Percentiles rank a stretch among this genome's conserved stretches.
Evolutionary conservation across 2,888 invertebrate species (phyloP).

Genomic region (Heliothis peltigera): DNA sequence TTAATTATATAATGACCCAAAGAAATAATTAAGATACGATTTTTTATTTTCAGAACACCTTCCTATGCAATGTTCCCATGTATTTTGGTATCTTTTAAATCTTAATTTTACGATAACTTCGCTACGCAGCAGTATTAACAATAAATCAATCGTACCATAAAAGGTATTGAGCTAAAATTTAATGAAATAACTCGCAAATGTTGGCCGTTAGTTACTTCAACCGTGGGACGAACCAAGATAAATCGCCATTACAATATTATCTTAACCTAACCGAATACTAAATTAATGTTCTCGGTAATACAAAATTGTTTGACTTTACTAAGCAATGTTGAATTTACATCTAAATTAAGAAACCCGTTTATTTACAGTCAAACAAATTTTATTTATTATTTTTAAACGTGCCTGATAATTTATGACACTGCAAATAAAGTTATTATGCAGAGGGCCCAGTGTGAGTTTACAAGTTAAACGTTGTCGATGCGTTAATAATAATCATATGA

Average conservation of each 20-base stretch:
- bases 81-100: too few species aligned
- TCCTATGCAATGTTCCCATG: too few species aligned
- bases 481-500: too few species aligned
- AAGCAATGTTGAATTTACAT: constrained; percentile 24
- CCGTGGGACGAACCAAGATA: constrained; percentile 39
- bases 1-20: too few species aligned
- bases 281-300: constrained; percentile 29
- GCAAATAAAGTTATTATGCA: too few species aligned
- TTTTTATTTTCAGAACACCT: too few species aligned
- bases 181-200: constrained; percentile 30
- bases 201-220: constrained; percentile 25
- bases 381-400: neutral
- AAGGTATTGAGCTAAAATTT: constrained; percentile 30
- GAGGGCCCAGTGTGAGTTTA: too few species aligned
- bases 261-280: constrained; percentile 21
- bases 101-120: neutral
- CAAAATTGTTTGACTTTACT: constrained; percentile 21
- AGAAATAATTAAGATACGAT: too few species aligned
- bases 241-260: constrained; percentile 32
- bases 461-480: too few species aligned
- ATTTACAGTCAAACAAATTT: neutral
- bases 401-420: neutral
- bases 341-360: constrained; percentile 28
- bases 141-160: neutral
- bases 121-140: constrained; percentile 4